Evolutionary conservation across 1,140 invertebrate genomes (phyloP).

Genomic region (Colletes latitarsis): DNA sequence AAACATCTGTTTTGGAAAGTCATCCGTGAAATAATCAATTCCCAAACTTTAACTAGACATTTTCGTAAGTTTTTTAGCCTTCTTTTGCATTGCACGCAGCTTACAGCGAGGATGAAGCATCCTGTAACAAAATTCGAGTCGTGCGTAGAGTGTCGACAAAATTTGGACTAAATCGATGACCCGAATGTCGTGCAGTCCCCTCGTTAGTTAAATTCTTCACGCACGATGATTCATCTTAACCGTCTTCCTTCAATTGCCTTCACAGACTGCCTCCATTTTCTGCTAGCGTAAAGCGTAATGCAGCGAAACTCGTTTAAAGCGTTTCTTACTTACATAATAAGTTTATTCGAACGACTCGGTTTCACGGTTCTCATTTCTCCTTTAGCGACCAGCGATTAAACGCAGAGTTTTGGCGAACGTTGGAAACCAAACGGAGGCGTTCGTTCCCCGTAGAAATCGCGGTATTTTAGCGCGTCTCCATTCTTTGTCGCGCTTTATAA

Average conservation of each 20-base stretch:
- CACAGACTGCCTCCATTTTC: constrained; percentile 53
- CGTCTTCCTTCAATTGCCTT: constrained; percentile 69
- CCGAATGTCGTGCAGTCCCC: constrained; percentile 23
- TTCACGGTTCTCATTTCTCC: constrained; percentile 21
- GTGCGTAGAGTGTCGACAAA: background rate
- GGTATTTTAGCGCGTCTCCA: background rate
- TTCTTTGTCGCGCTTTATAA: background rate
- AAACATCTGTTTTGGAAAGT: too few relatives aligned
- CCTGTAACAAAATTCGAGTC: too few relatives aligned
- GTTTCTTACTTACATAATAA: constrained; percentile 47
- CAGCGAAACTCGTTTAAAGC: constrained; percentile 42
- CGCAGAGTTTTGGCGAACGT: background rate
- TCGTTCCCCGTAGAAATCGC: background rate
- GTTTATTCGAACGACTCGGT: constrained; percentile 24
- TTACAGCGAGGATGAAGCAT: too few relatives aligned
- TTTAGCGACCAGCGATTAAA: background rate
- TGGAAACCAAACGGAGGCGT: background rate
- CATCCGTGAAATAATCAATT: too few relatives aligned
- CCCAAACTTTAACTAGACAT: too few relatives aligned
- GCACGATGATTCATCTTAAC: constrained; percentile 64
- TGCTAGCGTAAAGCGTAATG: constrained; percentile 27
- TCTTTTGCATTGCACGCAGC: too few relatives aligned
- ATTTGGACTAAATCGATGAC: constrained; percentile 23
- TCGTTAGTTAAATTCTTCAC: constrained; percentile 63
- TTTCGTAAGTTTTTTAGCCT: too few relatives aligned